A percentile compares a stretch with the other conserved stretches of the same genome.
These are phyloP conservation scores for Lysiphlebus fabarum DNA, from an alignment of 1,140 invertebrate genomes.

Conservation along the genomic window DNA sequence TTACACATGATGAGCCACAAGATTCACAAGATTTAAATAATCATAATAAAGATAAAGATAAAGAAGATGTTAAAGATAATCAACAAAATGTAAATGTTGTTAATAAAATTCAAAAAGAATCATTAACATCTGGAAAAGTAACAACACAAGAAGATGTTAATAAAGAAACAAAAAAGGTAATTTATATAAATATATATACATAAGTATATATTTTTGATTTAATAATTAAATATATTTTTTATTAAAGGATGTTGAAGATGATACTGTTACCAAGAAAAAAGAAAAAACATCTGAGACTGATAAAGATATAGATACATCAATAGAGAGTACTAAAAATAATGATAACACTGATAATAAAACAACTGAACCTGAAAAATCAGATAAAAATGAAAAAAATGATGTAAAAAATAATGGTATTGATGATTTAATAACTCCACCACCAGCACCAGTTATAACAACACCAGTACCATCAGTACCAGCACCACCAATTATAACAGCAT, in stretches of 20 bases:
- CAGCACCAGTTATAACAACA: too few species aligned
- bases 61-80: constrained; percentile 31
- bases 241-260: constrained; percentile 36
- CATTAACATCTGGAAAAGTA: neutral
- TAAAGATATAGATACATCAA: constrained; percentile 24
- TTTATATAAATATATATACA: too few species aligned
- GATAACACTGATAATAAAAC: constrained; percentile 22
- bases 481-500: too few species aligned
- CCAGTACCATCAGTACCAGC: too few species aligned
- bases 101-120: constrained; percentile 22
- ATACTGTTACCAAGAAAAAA: constrained; percentile 27
- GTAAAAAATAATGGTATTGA: constrained; percentile 11
- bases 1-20: constrained; percentile 36
- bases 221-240: neutral
- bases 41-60: constrained; percentile 39
- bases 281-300: constrained; percentile 32
- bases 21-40: constrained; percentile 30
- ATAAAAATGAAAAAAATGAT: constrained; percentile 13
- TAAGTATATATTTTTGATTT: too few species aligned
- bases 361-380: constrained; percentile 16
- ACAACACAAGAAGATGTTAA: too few species aligned
- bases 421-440: neutral
- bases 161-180: neutral
- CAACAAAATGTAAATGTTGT: neutral
- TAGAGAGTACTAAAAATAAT: constrained; percentile 42